Percentiles rank a stretch among this genome's conserved stretches.
These are phyloP conservation scores for Octodonta nipae DNA, from an alignment of 2,888 invertebrate genomes.

Conservation along the genomic window DNA sequence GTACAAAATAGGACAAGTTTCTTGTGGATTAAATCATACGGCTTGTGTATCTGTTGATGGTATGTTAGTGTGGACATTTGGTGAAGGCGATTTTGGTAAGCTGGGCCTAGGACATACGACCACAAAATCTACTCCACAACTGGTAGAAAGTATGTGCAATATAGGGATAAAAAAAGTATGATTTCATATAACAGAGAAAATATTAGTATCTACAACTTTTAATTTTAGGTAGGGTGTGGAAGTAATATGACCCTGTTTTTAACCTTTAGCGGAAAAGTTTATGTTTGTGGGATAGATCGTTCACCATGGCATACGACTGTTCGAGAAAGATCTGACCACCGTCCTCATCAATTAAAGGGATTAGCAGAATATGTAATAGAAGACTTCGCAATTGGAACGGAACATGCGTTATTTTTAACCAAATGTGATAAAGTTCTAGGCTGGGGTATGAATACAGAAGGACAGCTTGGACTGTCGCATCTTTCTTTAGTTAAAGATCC, in stretches of 20 bases:
- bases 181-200: slow-evolving; percentile 1
- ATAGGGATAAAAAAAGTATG: slow-evolving; percentile 40
- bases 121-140: slow-evolving; percentile 38
- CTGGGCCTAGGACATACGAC: slow-evolving; percentile 37
- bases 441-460: slow-evolving; percentile 52
- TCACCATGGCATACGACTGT: slow-evolving; percentile 44
- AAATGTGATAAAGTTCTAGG: slow-evolving; percentile 44
- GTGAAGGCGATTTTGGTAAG: slow-evolving; percentile 53
- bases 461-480: slow-evolving; percentile 46
- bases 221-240: slow-evolving; percentile 40
- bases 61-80: slow-evolving; percentile 47
- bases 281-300: slow-evolving; percentile 47
- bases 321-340: slow-evolving; percentile 37
- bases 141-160: slow-evolving; percentile 42
- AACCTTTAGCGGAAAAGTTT: slow-evolving; percentile 44
- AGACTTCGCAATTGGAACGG: slow-evolving; percentile 48
- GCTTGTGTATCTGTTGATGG: slow-evolving; percentile 47
- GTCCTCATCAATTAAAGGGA: slow-evolving; percentile 40
- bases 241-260: slow-evolving; percentile 49
- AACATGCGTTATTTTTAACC: slow-evolving; percentile 45
- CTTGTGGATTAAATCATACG: slow-evolving; percentile 52
- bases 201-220: neutral
- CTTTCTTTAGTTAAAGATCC: slow-evolving; percentile 44
- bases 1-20: slow-evolving; percentile 35
- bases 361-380: slow-evolving; percentile 40